Evolutionary conservation across 2,797 vertebrate species (phyloP).

Genomic region (Fratercula arctica): DNA sequence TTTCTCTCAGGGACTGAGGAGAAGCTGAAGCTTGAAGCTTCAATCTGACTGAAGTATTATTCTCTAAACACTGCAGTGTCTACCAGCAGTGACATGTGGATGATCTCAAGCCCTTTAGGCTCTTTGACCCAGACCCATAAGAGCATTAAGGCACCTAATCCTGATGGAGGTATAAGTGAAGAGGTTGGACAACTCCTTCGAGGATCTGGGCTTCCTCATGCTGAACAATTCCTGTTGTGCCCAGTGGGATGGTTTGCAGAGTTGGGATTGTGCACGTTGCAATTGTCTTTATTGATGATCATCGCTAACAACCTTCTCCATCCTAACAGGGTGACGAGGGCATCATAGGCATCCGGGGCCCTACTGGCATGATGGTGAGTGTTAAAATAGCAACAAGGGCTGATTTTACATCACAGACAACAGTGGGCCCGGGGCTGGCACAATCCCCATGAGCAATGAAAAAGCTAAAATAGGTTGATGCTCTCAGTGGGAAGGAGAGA

Average conservation of each 20-base stretch:
- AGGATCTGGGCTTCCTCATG: not conserved
- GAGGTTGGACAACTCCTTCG: not conserved
- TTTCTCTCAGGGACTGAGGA: not conserved
- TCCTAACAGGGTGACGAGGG: slow-evolving; percentile 83
- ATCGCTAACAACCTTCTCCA: not conserved
- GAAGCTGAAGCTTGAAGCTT: not conserved
- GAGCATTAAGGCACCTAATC: not conserved
- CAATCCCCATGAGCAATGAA: not conserved
- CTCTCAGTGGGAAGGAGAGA: not conserved
- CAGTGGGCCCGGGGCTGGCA: not conserved
- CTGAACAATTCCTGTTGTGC: not conserved
- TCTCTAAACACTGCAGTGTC: not conserved
- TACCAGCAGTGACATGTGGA: not conserved
- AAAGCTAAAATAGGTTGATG: not conserved
- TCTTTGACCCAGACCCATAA: not conserved
- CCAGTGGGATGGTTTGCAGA: not conserved
- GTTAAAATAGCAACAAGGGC: not conserved
- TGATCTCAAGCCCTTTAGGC: not conserved
- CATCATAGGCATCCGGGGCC: slow-evolving; percentile 75
- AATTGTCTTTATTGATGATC: not conserved
- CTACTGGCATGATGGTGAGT: slow-evolving; percentile 78
- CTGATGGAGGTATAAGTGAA: not conserved
- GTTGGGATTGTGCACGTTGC: not conserved
- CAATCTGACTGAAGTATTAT: not conserved
- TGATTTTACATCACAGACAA: not conserved